Evolutionary conservation across 1,140 invertebrate species (phyloP).

Genomic region (Phocides pigmalion): DNA sequence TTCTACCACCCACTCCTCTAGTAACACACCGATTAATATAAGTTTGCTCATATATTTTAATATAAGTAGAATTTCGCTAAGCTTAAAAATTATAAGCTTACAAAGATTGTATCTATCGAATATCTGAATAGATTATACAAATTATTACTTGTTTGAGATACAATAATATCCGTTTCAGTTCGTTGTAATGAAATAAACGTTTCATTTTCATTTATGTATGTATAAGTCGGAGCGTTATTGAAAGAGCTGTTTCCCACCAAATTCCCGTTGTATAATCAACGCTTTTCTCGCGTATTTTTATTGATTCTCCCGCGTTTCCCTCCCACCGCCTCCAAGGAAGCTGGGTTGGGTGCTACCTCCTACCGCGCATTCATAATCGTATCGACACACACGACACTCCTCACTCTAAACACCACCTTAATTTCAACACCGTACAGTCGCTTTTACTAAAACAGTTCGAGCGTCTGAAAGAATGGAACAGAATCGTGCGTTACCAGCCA

Average conservation of each 20-base stretch:
- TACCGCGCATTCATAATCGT: slow-evolving; percentile 82
- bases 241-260: slow-evolving; percentile 65
- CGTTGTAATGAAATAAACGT: slow-evolving; percentile 38
- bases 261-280: slow-evolving; percentile 81
- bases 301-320: slow-evolving; percentile 70
- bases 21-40: too few species aligned
- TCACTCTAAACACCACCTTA: slow-evolving; percentile 61
- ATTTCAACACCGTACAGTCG: slow-evolving; percentile 50
- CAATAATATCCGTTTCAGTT: slow-evolving; percentile 34
- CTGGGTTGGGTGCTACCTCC: slow-evolving; percentile 76
- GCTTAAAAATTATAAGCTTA: too few species aligned
- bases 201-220: slow-evolving; percentile 38
- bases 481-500: slow-evolving; percentile 81
- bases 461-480: slow-evolving; percentile 69
- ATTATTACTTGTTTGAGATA: slow-evolving; percentile 3
- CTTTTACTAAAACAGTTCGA: slow-evolving; percentile 35
- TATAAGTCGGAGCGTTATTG: slow-evolving; percentile 58
- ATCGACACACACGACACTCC: slow-evolving; percentile 72
- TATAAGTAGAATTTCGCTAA: too few species aligned
- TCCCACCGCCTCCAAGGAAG: slow-evolving; percentile 68
- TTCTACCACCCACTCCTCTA: too few species aligned
- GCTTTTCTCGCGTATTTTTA: slow-evolving; percentile 82
- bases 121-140: too few species aligned
- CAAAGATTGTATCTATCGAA: too few species aligned
- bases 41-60: too few species aligned